Conservation (phyloP, 2,113 vertebrate species). For the Chloropsis cyanopogon region DNA sequence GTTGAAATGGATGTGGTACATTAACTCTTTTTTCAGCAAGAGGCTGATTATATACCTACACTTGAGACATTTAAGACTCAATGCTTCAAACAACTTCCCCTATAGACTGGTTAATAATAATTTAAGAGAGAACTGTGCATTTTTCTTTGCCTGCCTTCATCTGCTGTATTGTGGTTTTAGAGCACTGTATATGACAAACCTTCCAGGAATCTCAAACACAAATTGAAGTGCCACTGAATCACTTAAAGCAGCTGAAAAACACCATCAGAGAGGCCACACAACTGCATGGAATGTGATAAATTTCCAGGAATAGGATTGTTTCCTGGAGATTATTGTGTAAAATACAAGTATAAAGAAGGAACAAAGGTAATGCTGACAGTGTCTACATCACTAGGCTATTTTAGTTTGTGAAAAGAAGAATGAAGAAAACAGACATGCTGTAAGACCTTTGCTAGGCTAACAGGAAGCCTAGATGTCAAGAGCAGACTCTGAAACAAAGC, state of each 20-base stretch:
- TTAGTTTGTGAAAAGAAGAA: constrained; percentile 29
- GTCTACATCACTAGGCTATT: constrained; percentile 1
- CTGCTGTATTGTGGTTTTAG: neutral
- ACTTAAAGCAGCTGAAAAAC: constrained; percentile 2
- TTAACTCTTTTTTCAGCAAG: neutral
- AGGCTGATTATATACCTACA: neutral
- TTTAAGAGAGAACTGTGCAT: neutral
- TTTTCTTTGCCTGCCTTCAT: neutral
- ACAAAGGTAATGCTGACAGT: constrained; percentile 24
- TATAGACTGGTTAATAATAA: neutral
- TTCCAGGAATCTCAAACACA: constrained; percentile 43
- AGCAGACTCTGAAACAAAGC: constrained; percentile 22
- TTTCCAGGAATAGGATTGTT: constrained; percentile 49
- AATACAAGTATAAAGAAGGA: neutral
- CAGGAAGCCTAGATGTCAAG: neutral
- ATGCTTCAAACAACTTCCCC: neutral
- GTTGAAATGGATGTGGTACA: neutral
- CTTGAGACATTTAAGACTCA: neutral
- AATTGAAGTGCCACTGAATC: constrained; percentile 24
- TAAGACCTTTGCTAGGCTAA: neutral
- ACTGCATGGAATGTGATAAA: neutral
- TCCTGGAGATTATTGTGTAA: constrained; percentile 16
- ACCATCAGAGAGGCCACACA: constrained; percentile 3
- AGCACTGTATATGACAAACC: constrained; percentile 32
- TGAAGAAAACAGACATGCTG: neutral